phyloP scores from a whole-genome alignment of 2,888 invertebrate species.

The Eledone cirrhosa region DNA sequence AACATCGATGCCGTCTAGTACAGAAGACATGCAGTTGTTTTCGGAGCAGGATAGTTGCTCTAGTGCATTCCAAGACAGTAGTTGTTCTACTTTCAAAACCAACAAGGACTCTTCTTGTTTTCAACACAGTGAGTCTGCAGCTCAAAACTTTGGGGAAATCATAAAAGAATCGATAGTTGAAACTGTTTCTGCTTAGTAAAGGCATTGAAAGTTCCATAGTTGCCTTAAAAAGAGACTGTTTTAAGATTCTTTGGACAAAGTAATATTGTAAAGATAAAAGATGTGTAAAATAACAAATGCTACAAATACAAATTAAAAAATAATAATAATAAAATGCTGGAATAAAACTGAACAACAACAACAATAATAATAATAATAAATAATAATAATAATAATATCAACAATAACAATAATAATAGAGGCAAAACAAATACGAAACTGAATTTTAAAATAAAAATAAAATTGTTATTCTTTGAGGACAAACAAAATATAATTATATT shows the following conservation, averaged over 20 bases:
- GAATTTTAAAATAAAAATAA: too few relatives aligned
- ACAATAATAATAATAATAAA: too few relatives aligned
- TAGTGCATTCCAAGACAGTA: conserved; percentile 15
- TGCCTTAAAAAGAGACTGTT: not conserved
- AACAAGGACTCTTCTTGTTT: conserved; percentile 3
- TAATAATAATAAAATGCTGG: too few relatives aligned
- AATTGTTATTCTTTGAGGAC: too few relatives aligned
- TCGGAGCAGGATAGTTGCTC: conserved; percentile 14
- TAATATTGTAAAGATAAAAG: not conserved
- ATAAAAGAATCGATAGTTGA: conserved; percentile 93
- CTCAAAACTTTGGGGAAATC: conserved; percentile 83
- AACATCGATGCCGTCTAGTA: not conserved
- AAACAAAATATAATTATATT: too few relatives aligned
- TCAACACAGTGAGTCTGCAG: conserved; percentile 30
- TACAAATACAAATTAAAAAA: too few relatives aligned
- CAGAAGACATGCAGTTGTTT: conserved; percentile 11
- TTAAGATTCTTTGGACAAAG: not conserved
- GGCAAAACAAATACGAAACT: too few relatives aligned
- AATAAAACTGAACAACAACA: too few relatives aligned
- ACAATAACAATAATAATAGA: too few relatives aligned
- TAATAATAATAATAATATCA: too few relatives aligned
- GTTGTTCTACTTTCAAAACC: not conserved
- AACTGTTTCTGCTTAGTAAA: conserved; percentile 77
- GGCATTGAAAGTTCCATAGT: not conserved
- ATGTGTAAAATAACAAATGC: not conserved